Conservation (phyloP, 1,140 invertebrate genomes). For the Tyrophagus putrescentiae region DNA sequence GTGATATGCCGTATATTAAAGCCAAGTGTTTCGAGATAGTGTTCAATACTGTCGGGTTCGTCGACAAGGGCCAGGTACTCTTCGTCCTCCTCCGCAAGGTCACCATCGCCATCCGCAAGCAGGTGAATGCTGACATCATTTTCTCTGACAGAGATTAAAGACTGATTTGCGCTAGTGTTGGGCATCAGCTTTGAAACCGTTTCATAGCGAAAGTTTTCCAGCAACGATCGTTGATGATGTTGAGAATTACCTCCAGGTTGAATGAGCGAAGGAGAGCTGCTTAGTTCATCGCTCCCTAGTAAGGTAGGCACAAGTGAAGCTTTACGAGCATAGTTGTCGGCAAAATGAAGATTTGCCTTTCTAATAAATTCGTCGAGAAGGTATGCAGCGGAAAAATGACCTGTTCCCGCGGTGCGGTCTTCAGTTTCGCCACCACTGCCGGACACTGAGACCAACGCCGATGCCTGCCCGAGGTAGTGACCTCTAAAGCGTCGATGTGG, state of each 20-base stretch:
- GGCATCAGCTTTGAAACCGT: neutral
- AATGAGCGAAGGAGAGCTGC: neutral
- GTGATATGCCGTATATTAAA: conserved; percentile 9
- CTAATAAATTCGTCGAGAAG: neutral
- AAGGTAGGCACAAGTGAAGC: neutral
- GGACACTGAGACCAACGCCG: neutral
- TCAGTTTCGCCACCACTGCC: neutral
- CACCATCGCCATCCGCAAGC: neutral
- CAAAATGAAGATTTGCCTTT: conserved; percentile 5
- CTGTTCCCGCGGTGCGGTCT: neutral
- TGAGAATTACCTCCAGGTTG: neutral
- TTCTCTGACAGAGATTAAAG: neutral
- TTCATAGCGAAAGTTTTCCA: neutral
- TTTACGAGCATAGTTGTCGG: neutral
- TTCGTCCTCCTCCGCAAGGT: neutral
- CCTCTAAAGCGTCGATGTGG: neutral
- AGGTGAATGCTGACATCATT: neutral
- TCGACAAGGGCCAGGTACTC: neutral
- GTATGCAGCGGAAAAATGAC: neutral
- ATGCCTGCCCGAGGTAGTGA: neutral
- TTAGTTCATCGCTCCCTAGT: too few relatives aligned
- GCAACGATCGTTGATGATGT: neutral
- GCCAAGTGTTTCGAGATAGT: neutral
- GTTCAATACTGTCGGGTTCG: conserved; percentile 7
- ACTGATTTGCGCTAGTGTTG: neutral